A percentile compares a stretch with the other conserved stretches of the same genome.
phyloP scores from a whole-genome alignment of 1,140 invertebrate genomes.

The Brachystomella parvula region DNA sequence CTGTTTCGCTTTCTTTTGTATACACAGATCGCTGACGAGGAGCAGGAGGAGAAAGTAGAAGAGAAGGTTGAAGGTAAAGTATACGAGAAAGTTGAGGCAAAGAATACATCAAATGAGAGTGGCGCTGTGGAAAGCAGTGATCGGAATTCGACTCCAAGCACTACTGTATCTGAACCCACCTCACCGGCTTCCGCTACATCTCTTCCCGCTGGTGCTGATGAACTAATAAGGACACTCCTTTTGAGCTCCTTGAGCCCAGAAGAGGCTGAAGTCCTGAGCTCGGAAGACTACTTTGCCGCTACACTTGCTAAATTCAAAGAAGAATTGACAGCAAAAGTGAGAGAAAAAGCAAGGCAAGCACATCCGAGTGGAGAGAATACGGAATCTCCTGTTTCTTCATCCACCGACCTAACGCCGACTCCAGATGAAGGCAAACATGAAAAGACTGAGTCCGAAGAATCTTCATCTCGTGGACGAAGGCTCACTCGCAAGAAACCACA shows the following conservation, averaged over 20 bases:
- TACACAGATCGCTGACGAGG: too few species aligned
- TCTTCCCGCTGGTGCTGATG: neutral
- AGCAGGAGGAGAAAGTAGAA: too few species aligned
- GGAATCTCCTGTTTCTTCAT: slow-evolving; percentile 5
- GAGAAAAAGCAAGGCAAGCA: neutral
- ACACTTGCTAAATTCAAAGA: neutral
- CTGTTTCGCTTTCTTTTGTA: too few species aligned
- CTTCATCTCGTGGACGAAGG: slow-evolving; percentile 10
- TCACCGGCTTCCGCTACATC: too few species aligned
- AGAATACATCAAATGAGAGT: too few species aligned
- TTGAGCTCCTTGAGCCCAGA: neutral
- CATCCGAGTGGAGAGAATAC: neutral
- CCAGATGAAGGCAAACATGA: neutral
- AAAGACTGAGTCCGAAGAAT: neutral
- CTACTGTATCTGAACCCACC: too few species aligned
- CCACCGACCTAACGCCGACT: neutral
- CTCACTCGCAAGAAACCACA: neutral
- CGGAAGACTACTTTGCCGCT: neutral
- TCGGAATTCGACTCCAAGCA: too few species aligned
- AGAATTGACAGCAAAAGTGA: slow-evolving; percentile 4
- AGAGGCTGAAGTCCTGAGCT: neutral
- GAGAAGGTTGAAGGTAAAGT: too few species aligned
- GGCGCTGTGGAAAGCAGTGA: too few species aligned
- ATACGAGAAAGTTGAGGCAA: too few species aligned
- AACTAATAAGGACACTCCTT: neutral